Percentiles rank a stretch among this genome's conserved stretches.
These are phyloP conservation scores for Hormaphis cornu DNA, from an alignment of 1,140 invertebrate species.

Conservation along the genomic window DNA sequence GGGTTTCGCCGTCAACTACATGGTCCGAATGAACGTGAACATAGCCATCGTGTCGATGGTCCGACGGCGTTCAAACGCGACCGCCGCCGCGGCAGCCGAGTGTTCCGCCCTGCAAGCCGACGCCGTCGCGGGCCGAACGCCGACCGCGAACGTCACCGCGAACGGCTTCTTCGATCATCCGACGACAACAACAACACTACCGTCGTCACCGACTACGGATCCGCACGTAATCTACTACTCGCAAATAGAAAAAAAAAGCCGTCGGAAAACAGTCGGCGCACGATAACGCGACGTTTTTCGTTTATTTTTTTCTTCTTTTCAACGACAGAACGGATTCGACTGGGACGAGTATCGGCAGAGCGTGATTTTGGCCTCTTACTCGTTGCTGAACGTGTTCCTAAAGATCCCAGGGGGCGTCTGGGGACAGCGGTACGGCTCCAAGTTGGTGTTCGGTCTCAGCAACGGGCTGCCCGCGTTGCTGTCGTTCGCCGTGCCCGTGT, in stretches of 20 bases:
- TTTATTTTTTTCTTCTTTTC: not conserved
- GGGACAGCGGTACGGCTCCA: slow-evolving; percentile 60
- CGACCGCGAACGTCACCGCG: not conserved
- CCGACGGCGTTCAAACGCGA: slow-evolving; percentile 36
- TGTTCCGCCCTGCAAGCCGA: not conserved
- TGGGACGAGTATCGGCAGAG: slow-evolving; percentile 63
- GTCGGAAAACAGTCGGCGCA: too few species aligned
- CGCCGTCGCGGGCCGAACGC: not conserved
- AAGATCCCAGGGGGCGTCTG: slow-evolving; percentile 66
- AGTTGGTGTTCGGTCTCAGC: slow-evolving; percentile 58
- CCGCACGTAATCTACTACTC: too few species aligned
- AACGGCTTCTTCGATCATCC: not conserved
- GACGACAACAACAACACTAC: not conserved
- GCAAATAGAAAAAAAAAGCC: too few species aligned
- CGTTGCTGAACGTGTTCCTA: slow-evolving; percentile 60
- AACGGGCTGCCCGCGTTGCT: slow-evolving; percentile 59
- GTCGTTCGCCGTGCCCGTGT: slow-evolving; percentile 58
- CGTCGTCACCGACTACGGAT: too few species aligned
- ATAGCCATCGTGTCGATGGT: slow-evolving; percentile 80
- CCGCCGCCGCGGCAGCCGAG: not conserved
- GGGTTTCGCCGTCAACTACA: slow-evolving; percentile 67
- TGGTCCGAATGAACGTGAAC: slow-evolving; percentile 72
- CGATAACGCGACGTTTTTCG: too few species aligned
- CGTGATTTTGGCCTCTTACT: slow-evolving; percentile 58
- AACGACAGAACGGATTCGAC: slow-evolving; percentile 41